Evolutionary conservation across 1,140 invertebrate genomes (phyloP), one percentile per base, ranked within the genome.

Genomic region (Zaprionus kolodkinae): DNA sequence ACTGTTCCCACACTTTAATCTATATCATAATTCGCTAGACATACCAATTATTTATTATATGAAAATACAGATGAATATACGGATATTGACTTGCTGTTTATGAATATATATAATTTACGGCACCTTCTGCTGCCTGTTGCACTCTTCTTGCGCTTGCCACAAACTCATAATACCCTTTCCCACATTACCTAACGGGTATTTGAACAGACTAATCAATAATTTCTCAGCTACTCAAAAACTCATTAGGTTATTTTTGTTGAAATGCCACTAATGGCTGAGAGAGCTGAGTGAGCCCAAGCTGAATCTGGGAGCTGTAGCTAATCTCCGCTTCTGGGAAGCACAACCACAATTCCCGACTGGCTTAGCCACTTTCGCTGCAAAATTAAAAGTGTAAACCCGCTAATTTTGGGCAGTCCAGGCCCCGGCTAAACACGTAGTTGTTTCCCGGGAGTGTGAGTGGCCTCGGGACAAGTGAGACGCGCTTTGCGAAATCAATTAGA

Each of bases 361-460:
- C 30, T 61, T 40, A 33, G 36, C 78, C 78, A 88, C 85, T 89
- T 89, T 89, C 85, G 85, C 85, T 50, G 68, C 27, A 35, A 89
- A 90, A 89, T 89, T 74, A 89, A 89, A 81, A 89, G 85, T 89
- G 81, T 89, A 70, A 89, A 81, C 65, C 72, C 48, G 52, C 74
- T 61, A 88, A 85, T 81, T 85, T 71, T 67, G 68, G 57, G 10
- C 40, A 70, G 66, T 43, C 40, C 21, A 21, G 21, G 21, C 21
- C 27, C 27, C 6, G 7, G 40, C 6, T 33, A 25, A 21, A 79
- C 30, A 35, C 1, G 33, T 10, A 35, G 33, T 10, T 35, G 33
- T 30, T 30, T 30, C 3, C 3, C 27, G 27, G 27, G 3, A 5
- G 27, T 30, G 66, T 13, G 48, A 40, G 59, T 13, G 61, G 67